A percentile compares a stretch with the other conserved stretches of the same genome.
Conservation (phyloP, 64 coral and sea anemone genomes). For the Trachythela sp. region DNA sequence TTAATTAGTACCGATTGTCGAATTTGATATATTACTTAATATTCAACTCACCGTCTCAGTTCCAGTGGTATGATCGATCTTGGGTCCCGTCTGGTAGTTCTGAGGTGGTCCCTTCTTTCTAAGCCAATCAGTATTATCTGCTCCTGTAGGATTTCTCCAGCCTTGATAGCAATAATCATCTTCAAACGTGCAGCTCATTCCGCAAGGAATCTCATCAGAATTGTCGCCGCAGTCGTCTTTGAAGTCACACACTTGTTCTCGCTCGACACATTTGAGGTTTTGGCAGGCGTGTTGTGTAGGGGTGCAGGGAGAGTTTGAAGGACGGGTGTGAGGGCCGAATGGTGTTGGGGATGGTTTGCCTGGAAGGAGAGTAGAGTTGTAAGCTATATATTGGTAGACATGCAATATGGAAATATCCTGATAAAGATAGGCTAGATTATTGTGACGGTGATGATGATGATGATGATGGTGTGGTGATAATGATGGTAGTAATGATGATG, state of each 20-base stretch:
- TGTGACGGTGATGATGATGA: too few species aligned
- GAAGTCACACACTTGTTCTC: constrained; percentile 91
- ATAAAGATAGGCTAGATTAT: too few species aligned
- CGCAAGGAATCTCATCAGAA: constrained; percentile 78
- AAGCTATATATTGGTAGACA: too few species aligned
- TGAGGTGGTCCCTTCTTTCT: constrained; percentile 66
- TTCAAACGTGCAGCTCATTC: constrained; percentile 49
- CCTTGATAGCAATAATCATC: constrained; percentile 75
- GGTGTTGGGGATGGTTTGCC: constrained; percentile 85
- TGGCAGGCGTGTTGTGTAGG: constrained; percentile 69
- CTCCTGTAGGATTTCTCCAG: constrained; percentile 64
- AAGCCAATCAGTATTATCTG: constrained; percentile 90
- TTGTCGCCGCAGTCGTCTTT: constrained; percentile 92
- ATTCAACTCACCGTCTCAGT: constrained; percentile 36
- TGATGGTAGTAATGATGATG: too few species aligned
- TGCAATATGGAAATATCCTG: background rate
- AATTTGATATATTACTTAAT: too few species aligned
- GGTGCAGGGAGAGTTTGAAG: constrained; percentile 64
- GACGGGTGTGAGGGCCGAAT: constrained; percentile 90
- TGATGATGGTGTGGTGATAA: too few species aligned
- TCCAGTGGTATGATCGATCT: constrained; percentile 76
- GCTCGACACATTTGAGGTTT: constrained; percentile 84
- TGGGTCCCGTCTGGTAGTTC: constrained; percentile 61
- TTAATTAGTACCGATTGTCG: too few species aligned
- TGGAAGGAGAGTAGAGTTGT: constrained; percentile 24